Percentiles rank a stretch among this genome's conserved stretches.
phyloP scores from a whole-genome alignment of 2,888 invertebrate species.

The Caenorhabditis sp. region DNA sequence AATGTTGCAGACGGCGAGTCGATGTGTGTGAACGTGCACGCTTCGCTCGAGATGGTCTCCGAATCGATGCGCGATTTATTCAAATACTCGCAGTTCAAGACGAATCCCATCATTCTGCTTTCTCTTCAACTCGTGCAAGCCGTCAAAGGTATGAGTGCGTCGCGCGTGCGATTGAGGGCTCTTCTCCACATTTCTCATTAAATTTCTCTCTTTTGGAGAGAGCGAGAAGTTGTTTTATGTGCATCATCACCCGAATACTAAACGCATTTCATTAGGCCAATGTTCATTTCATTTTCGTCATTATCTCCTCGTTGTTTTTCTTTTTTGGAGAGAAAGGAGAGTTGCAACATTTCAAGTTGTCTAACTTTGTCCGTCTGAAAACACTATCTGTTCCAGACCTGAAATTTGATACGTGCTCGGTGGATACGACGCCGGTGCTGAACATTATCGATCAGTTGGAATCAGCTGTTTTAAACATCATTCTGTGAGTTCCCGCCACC shows the following conservation, averaged over 20 bases:
- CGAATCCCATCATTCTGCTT: slow-evolving; percentile 64
- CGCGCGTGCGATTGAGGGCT: no score
- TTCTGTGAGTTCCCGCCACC: slow-evolving; percentile 70
- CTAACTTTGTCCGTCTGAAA: slow-evolving; percentile 1
- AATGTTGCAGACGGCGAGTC: slow-evolving; percentile 74
- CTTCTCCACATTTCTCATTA: slow-evolving; percentile 40
- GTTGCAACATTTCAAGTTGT: background rate
- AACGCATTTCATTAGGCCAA: slow-evolving; percentile 48
- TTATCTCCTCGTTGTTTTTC: background rate
- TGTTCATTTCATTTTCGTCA: slow-evolving; percentile 19
- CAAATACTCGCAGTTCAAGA: slow-evolving; percentile 68
- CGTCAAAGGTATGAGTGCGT: slow-evolving; percentile 59
- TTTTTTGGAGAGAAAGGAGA: background rate
- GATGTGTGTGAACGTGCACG: slow-evolving; percentile 75
- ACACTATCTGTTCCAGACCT: slow-evolving; percentile 68
- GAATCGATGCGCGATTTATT: slow-evolving; percentile 76
- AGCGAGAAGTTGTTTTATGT: slow-evolving; percentile 40
- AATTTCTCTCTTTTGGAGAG: slow-evolving; percentile 32
- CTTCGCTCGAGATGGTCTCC: slow-evolving; percentile 76
- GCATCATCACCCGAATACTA: slow-evolving; percentile 52
- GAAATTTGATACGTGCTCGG: slow-evolving; percentile 72
- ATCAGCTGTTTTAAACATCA: slow-evolving; percentile 74
- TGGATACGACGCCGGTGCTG: slow-evolving; percentile 71
- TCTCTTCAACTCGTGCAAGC: slow-evolving; percentile 67
- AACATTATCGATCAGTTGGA: slow-evolving; percentile 74